Conservation (phyloP, 2,113 vertebrate genomes). For the Equus przewalskii region DNA sequence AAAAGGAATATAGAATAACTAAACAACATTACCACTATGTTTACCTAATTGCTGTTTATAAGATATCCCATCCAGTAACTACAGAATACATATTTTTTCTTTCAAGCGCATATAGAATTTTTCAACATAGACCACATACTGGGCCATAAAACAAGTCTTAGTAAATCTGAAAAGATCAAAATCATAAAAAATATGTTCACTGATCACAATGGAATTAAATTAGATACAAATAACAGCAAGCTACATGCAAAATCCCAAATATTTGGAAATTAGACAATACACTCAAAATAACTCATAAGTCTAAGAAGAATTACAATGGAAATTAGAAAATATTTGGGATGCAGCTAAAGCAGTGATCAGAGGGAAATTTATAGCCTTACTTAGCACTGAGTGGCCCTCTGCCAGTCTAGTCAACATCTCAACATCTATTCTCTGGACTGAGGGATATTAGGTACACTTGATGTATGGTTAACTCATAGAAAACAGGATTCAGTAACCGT, state of each 20-base stretch:
- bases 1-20: not conserved
- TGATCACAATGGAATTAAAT: not conserved
- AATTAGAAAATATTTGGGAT: not conserved
- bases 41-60: not conserved
- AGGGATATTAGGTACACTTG: not conserved
- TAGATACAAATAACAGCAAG: not conserved
- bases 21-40: not conserved
- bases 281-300: not conserved
- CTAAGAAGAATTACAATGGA: constrained; percentile 4
- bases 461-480: not conserved
- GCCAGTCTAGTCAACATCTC: not conserved
- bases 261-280: not conserved
- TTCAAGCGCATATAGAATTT: not conserved
- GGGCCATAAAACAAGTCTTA: not conserved
- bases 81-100: constrained; percentile 21
- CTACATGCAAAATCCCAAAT: not conserved
- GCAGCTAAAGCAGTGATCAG: not conserved
- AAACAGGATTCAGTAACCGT: not conserved
- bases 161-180: not conserved
- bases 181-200: not conserved
- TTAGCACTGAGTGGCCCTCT: not conserved
- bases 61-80: not conserved
- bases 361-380: not conserved
- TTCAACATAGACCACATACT: not conserved
- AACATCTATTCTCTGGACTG: not conserved